Percentiles rank a stretch among this genome's conserved stretches.
phyloP scores from a whole-genome alignment of 92 coral and sea anemone genomes.

The Epizoanthus fatuus region DNA sequence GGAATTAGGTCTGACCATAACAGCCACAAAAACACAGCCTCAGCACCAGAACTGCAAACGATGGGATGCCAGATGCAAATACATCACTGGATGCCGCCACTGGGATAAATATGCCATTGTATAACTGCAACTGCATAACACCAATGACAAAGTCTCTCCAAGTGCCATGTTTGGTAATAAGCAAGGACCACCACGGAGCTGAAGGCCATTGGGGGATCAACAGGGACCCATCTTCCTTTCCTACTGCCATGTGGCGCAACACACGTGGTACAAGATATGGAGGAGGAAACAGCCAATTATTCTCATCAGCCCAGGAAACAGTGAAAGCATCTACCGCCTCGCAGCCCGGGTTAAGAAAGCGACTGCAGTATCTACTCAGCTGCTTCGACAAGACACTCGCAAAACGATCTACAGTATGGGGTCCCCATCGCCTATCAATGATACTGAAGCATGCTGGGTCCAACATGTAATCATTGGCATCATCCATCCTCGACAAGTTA shows the following conservation, averaged over 20 bases:
- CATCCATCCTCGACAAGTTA: constrained; percentile 56
- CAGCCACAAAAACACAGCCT: constrained; percentile 44
- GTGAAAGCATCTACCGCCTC: constrained; percentile 74
- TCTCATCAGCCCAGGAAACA: constrained; percentile 65
- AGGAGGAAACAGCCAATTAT: constrained; percentile 83
- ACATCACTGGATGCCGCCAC: constrained; percentile 63
- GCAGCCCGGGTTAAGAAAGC: constrained; percentile 67
- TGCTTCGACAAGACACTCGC: constrained; percentile 61
- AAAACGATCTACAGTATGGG: constrained; percentile 69
- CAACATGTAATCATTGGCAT: constrained; percentile 68
- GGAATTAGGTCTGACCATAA: constrained; percentile 23
- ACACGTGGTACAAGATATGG: constrained; percentile 68
- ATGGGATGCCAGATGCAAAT: constrained; percentile 62
- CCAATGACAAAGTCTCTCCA: constrained; percentile 60
- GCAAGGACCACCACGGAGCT: constrained; percentile 83
- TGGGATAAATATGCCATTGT: constrained; percentile 53
- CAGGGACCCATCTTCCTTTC: constrained; percentile 75
- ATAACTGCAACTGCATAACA: constrained; percentile 32
- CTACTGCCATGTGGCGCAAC: constrained; percentile 67
- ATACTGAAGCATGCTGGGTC: constrained; percentile 57
- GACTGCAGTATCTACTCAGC: constrained; percentile 62
- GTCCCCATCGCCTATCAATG: constrained; percentile 67
- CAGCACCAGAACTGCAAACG: constrained; percentile 63
- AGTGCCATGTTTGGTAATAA: constrained; percentile 46
- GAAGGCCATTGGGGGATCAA: constrained; percentile 76